A percentile compares a stretch with the other conserved stretches of the same genome.
Conservation (phyloP, 2,797 vertebrate genomes). For the Echeneis naucrates region DNA sequence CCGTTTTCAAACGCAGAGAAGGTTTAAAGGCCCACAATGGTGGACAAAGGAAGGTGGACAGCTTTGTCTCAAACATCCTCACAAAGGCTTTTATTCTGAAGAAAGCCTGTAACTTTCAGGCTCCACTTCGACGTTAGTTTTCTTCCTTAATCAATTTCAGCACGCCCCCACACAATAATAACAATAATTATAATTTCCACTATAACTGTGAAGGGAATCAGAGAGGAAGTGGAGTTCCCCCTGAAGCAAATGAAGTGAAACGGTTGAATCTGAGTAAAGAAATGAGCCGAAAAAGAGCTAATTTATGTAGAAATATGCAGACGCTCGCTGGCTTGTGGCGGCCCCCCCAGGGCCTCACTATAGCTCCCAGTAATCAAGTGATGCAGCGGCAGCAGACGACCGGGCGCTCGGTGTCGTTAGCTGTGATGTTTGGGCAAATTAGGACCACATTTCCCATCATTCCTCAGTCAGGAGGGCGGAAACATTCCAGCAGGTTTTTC, state of each 20-base stretch:
- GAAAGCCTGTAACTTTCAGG: background rate
- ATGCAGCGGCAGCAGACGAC: slow-evolving; percentile 8
- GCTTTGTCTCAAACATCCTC: no score
- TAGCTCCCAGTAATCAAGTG: slow-evolving; percentile 30
- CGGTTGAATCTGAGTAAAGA: slow-evolving; percentile 33
- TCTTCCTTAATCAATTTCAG: slow-evolving; percentile 32
- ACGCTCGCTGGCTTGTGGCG: slow-evolving; percentile 34
- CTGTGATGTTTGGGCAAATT: background rate
- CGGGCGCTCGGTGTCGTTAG: background rate
- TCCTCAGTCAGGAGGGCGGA: background rate
- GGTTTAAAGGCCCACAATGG: no score
- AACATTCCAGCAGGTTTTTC: background rate
- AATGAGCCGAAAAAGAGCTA: slow-evolving; percentile 38
- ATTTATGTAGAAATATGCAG: slow-evolving; percentile 65
- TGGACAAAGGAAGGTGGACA: no score
- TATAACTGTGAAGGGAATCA: slow-evolving; percentile 20
- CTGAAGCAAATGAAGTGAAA: slow-evolving; percentile 41
- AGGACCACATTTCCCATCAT: slow-evolving; percentile 48
- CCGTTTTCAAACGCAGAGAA: no score
- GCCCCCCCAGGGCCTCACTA: slow-evolving; percentile 37
- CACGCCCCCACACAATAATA: slow-evolving; percentile 33
- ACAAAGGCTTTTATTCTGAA: background rate
- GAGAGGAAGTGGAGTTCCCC: slow-evolving; percentile 25
- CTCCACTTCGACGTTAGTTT: background rate
- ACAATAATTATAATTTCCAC: slow-evolving; percentile 32